phyloP scores from a whole-genome alignment of 2,113 vertebrate genomes.

The Neofelis nebulosa region DNA sequence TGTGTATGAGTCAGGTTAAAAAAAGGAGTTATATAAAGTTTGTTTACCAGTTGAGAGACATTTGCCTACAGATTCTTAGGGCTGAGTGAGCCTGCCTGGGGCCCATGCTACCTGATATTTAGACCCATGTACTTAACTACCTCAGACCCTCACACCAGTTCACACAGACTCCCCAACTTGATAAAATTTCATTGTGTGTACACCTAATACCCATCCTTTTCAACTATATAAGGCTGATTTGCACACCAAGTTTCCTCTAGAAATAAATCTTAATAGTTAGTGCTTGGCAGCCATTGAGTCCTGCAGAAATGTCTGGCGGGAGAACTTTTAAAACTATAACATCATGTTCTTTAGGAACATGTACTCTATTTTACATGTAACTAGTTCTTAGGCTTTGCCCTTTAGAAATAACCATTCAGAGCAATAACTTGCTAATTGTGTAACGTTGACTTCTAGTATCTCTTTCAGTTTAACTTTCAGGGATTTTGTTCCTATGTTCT shows the following conservation, averaged over 20 bases:
- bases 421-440: neutral
- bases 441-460: neutral
- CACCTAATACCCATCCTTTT: neutral
- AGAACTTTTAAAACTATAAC: neutral
- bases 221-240: neutral
- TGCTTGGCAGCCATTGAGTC: neutral
- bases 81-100: neutral
- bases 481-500: neutral
- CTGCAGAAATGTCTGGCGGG: neutral
- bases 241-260: neutral
- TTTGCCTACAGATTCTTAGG: neutral
- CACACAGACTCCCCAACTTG: neutral
- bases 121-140: neutral
- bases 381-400: neutral
- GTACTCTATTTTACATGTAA: neutral
- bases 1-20: neutral
- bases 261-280: neutral
- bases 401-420: neutral
- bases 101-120: neutral
- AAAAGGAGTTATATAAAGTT: neutral
- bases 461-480: neutral
- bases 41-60: neutral
- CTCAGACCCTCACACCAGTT: neutral
- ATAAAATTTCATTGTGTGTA: neutral
- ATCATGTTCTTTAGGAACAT: neutral